Base-by-base conservation (phyloP, 2,888 invertebrate species). In the Capitulum mitella region DNA sequence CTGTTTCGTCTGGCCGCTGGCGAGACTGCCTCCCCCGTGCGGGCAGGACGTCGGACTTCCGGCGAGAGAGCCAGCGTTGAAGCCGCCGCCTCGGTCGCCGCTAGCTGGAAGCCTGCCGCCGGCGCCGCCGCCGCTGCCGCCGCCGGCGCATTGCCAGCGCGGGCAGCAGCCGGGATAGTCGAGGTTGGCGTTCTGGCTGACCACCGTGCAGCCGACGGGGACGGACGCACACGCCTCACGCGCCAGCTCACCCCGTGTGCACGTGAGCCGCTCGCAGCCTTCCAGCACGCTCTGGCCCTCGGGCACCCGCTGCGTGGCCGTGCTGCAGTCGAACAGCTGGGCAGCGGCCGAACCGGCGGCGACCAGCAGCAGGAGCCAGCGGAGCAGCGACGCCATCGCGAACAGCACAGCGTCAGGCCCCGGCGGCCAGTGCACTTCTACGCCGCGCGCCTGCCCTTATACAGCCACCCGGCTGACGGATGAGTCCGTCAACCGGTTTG, bases 251-350 rank as follows among this genome's bases (percentile, higher is more conserved):
- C 58, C 58, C 6, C 58, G 58, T 29, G 29, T 12, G 12, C 58
- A 58, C n/a, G 29, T 34, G 3, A 64, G 32, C 64, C 34, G 64
- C 34, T 3, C 32, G 34, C 64, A 64, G 34, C 29, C 64, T 1
- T 19, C 8, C 64, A 19, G 34, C 32, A 64, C 29, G 16, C 29
- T 34, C 10, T 34, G 29, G 34, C 34, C 64, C 34, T 61, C 61
- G n/a, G 26, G 14, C 29, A 61, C 16, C 29, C 14, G 29, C 3
- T 14, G 29, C 61, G 29, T 16, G 19, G 6, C 64, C 29, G 32
- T 29, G 64, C 32, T 29, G 64, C 64, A 64, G 64, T 64, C 64
- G 34, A 64, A 64, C 64, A 64, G 64, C 64, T 64, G 64, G 14
- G 32, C 64, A 8, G 34, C 32, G 32, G 64, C 64, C 64, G 19